Conservation (phyloP, 2,888 invertebrate species). For the Metallyticus violacea region DNA sequence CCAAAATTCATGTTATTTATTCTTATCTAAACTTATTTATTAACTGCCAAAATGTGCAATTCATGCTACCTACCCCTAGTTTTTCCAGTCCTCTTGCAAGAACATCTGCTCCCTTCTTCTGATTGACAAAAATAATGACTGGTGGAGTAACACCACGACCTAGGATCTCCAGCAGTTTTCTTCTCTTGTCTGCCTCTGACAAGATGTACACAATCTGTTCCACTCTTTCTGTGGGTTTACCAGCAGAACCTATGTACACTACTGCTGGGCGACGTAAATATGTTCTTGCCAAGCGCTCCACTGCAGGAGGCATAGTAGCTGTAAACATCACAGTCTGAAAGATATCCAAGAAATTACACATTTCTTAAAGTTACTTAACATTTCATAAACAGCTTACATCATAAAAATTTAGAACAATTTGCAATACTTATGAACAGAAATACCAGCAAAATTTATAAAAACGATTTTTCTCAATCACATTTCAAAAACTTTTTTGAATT, state of each 20-base stretch:
- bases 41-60: no score
- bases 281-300: conserved; percentile 91
- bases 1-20: no score
- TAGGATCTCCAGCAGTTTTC: conserved; percentile 92
- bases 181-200: conserved; percentile 92
- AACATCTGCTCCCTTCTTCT: conserved; percentile 99
- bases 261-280: conserved; percentile 95
- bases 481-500: no score
- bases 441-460: no score
- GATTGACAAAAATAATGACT: conserved; percentile 99
- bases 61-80: conserved; percentile 70
- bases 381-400: no score
- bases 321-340: conserved; percentile 98
- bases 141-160: conserved; percentile 91
- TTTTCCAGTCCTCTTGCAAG: conserved; percentile 96
- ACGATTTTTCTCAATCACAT: no score
- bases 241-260: conserved; percentile 94
- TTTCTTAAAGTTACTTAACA: background rate
- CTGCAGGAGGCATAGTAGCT: conserved; percentile 98
- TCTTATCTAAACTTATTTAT: no score
- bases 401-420: no score
- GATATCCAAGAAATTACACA: background rate
- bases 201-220: conserved; percentile 97
- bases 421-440: no score
- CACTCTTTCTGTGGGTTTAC: conserved; percentile 95